Evolutionary conservation across 2,888 invertebrate genomes (phyloP), one percentile per base, ranked within the genome.

Genomic region (Ceraclea dissimilis): DNA sequence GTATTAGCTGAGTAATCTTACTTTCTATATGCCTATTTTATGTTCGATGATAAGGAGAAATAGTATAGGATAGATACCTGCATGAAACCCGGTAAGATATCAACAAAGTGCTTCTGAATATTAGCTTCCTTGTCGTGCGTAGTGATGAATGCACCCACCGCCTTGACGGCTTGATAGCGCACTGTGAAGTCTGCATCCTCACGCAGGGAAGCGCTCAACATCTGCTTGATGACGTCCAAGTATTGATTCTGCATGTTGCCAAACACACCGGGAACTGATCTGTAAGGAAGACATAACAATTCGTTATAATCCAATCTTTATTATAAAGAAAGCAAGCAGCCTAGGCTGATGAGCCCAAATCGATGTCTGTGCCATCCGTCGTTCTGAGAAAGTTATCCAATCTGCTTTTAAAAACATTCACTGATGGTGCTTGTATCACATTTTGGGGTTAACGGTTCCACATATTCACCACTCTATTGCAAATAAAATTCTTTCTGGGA

Each of bases 261-360:
- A 79, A 99, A 99, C 53, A 98, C 90, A 34, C 94, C 93, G 20
- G 99, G 98, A 33, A 97, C 94, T 65, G 92, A 85, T 63, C 90
- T 90, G 71, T 61, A 13, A 33, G 22, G 13, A 52, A 18, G 39
- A 39, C n/a, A n/a, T n/a, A n/a, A n/a, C n/a, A n/a, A n/a, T n/a
- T n/a, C n/a, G 13, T 6, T 33, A 44, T 47, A 6, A 47, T 18
- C 44, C 16, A 44, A 8, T 8, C 16, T 44, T 44, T 44, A 44
- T n/a, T 16, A 44, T n/a, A n/a, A n/a, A n/a, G n/a, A n/a, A n/a
- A n/a, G n/a, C n/a, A n/a, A n/a, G n/a, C n/a, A n/a, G n/a, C n/a
- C n/a, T n/a, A n/a, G n/a, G n/a, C n/a, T n/a, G n/a, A n/a, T n/a
- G n/a, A n/a, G n/a, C n/a, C n/a, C n/a, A n/a, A n/a, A n/a, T n/a